Evolutionary conservation across 2,888 invertebrate genomes (phyloP).

Genomic region (Zygaena filipendulae): DNA sequence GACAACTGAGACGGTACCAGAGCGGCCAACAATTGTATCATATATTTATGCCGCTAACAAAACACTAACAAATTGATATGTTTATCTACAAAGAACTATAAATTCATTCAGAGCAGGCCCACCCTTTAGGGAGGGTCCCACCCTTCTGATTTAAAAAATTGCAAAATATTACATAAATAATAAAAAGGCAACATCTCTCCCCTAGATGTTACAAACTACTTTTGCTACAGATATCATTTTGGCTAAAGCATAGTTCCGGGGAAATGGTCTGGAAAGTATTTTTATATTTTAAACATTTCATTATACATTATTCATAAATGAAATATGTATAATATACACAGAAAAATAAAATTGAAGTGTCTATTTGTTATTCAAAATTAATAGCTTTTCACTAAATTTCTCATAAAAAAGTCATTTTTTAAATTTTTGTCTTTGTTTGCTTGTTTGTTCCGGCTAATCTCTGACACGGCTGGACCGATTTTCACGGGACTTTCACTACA

Average conservation of each 20-base stretch:
- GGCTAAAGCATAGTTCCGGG: slow-evolving; percentile 52
- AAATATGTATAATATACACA: background rate
- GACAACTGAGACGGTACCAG: slow-evolving; percentile 36
- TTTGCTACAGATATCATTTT: slow-evolving; percentile 42
- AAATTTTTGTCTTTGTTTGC: too few relatives aligned
- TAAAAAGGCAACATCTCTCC: slow-evolving; percentile 42
- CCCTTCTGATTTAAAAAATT: slow-evolving; percentile 62
- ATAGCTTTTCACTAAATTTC: too few relatives aligned
- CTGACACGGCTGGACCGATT: too few relatives aligned
- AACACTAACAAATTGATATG: slow-evolving; percentile 68
- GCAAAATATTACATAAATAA: slow-evolving; percentile 66
- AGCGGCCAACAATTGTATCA: slow-evolving; percentile 46
- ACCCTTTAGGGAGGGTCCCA: slow-evolving; percentile 62
- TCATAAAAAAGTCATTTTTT: too few relatives aligned
- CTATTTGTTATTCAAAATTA: too few relatives aligned
- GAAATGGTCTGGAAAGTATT: slow-evolving; percentile 41
- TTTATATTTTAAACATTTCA: slow-evolving; percentile 41
- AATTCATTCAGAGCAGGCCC: slow-evolving; percentile 56
- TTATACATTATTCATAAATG: slow-evolving; percentile 43
- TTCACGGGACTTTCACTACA: too few relatives aligned
- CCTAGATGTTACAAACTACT: slow-evolving; percentile 28
- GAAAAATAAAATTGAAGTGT: background rate
- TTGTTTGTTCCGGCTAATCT: too few relatives aligned
- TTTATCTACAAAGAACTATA: slow-evolving; percentile 65
- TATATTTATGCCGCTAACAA: slow-evolving; percentile 55